Conservation (phyloP, 2,888 invertebrate genomes). For the Ennomos erosarius region DNA sequence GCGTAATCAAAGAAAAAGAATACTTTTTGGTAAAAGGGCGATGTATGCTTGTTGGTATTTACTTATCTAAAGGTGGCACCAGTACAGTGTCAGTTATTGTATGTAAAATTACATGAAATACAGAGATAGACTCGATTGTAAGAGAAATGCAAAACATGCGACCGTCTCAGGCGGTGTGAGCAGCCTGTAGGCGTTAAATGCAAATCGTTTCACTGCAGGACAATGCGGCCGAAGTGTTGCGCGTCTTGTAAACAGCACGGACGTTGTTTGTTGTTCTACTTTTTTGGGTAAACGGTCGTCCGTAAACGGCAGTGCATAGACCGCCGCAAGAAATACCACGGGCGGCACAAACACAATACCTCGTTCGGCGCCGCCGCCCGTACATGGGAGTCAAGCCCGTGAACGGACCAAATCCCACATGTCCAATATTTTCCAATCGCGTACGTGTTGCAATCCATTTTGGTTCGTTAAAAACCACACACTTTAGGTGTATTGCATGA, state of each 20-base stretch:
- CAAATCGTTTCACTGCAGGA: constrained; percentile 80
- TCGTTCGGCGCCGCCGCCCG: constrained; percentile 63
- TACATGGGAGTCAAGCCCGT: constrained; percentile 71
- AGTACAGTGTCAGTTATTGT: constrained; percentile 4
- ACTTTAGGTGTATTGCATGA: constrained; percentile 48
- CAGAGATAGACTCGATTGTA: constrained; percentile 44
- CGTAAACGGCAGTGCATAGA: constrained; percentile 78
- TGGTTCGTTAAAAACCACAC: constrained; percentile 57
- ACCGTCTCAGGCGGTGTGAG: constrained; percentile 45
- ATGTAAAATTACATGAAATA: constrained; percentile 35
- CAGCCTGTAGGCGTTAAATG: constrained; percentile 75
- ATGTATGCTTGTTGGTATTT: too few species aligned
- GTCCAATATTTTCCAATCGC: constrained; percentile 61
- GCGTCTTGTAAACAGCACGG: constrained; percentile 79
- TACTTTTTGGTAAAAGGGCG: too few species aligned
- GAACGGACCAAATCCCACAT: constrained; percentile 64
- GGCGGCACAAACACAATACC: constrained; percentile 76
- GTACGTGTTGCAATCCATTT: constrained; percentile 55
- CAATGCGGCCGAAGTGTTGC: constrained; percentile 79
- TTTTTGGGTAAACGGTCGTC: constrained; percentile 81
- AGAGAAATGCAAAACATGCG: constrained; percentile 68
- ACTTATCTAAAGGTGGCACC: too few species aligned
- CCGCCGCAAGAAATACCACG: constrained; percentile 75
- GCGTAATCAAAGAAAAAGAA: too few species aligned
- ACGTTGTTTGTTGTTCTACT: constrained; percentile 80